Evolutionary conservation across 2,797 vertebrate species (phyloP), one percentile per base, ranked within the genome.

Genomic region (Podarcis lilfordi): DNA sequence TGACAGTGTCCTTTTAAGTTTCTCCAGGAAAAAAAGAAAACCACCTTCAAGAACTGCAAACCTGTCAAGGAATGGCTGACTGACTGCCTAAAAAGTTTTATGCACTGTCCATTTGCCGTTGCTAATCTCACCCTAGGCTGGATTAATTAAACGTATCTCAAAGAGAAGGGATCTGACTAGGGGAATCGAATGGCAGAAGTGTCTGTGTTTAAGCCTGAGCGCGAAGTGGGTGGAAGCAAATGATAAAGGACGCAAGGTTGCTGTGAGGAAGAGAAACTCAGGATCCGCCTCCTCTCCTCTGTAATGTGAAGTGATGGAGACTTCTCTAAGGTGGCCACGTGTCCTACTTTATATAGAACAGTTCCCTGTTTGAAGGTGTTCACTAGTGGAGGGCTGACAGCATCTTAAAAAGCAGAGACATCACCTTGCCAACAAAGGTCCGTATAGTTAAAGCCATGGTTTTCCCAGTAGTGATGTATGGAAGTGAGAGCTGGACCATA

Each of bases 1-100:
- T 95, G 93, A 93, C 94, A 95, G 92, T 80, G 45, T 92, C 90
- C 93, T 95, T 95, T 93, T 91, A 95, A 95, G 88, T 95, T 93
- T 85, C 77, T 93, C 89, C 93, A 93, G 92, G 88, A 90, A 94
- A 90, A 85, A 64, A 93, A 93, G 92, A 95, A 89, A 94, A 90
- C 92, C 91, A 91, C 91, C 92, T 92, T 92, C 87, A 94, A 91
- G 86, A 89, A 40, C 66, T 64, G 92, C 83, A 92, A 94, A 76
- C 87, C 91, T 94, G 94, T 95, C 94, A 95, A 94, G 79, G 85
- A 91, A 72, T 92, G 92, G 92, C 87, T 89, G 92, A 40, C 93
- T 92, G 59, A 88, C 82, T 92, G 93, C 91, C 91, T 93, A 93
- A 89, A 95, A 95, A 92, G 64, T 89, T 84, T 95, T 95, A 91